Evolutionary conservation across 1,140 invertebrate genomes (phyloP), one percentile per base, ranked within the genome.

Genomic region (Drosophila melanica): DNA sequence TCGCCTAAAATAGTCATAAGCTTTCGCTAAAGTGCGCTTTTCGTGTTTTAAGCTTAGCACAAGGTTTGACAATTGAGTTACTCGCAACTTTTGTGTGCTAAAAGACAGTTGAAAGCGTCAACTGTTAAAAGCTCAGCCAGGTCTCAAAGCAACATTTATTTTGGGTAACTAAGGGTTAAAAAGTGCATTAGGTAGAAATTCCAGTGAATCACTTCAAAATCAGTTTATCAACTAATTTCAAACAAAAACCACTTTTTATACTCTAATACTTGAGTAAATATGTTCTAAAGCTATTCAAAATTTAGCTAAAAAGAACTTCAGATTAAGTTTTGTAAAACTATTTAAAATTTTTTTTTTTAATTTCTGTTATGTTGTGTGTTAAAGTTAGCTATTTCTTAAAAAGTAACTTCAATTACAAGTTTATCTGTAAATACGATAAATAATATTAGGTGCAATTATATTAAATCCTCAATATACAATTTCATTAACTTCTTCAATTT

Each of bases 21-120:
- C 65, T 72, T 72, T 58, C 2, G 11, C 12, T 9, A 12, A 12
- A n/a, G 2, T 1, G 5, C 70, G 54, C 75, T 68, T 76, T 64
- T 35, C 14, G 10, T 20, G 10, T 9, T 50, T 16, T 11, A 37
- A 50, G 53, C 6, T 66, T 23, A 18, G 51, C 18, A 8, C 12
- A 5, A 11, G 12, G 39, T 16, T 55, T 23, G 11, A 10, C 16
- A 18, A 23, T 0, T 16, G 7, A 14, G 11, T 14, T 35, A 11
- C 7, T 27, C 5, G 5, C 5, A 27, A 27, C 27, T 27, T 27
- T 27, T 27, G 20, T 35, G 23, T 44, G n/a, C 55, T 44, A 41
- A 33, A 59, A 59, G 27, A 39, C 23, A 23, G 14, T 47, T 4
- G 5, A 37, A 37, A n/a, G 35, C 9, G 3, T 20, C 20, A 3